Conservation (phyloP, 2,113 vertebrate genomes). For the human (Homo sapiens) region GRCh38 chr3:15906501-15907000, state of each 20-base stretch:
- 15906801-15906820: neutral
- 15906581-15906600: neutral
- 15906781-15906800: neutral
- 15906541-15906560: neutral
- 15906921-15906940: conserved; percentile 38
- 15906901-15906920: neutral
- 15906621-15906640: neutral
- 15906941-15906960: neutral
- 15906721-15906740: neutral
- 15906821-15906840: neutral
- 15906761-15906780: neutral
- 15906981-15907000: conserved; percentile 38
- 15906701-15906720: neutral
- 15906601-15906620: no score
- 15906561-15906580: neutral
- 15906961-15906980: conserved; percentile 22
- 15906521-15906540: neutral
- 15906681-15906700: neutral
- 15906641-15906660: neutral
- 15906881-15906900: neutral
- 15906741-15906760: neutral
- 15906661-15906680: neutral
- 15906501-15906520: neutral
- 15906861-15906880: neutral
- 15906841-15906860: neutral